Evolutionary conservation across 1,140 invertebrate species (phyloP), one percentile per base, ranked within the genome.

Genomic region (Drosophila burlai): DNA sequence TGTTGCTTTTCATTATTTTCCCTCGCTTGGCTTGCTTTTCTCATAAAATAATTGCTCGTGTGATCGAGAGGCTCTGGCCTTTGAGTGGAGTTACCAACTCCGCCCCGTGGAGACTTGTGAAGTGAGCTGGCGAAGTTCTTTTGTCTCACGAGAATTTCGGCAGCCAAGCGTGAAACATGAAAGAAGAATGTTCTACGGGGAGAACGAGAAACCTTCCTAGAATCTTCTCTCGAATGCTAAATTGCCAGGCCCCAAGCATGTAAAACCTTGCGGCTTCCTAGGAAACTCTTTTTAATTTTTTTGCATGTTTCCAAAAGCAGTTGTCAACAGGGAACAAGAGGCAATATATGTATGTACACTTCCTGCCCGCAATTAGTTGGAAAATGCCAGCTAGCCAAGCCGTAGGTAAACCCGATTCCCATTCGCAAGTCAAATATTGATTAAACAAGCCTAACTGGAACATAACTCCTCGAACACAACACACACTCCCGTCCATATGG

Each of bases 1-100:
- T 21, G 15, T 18, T 36, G 43, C 26, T 58, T 63, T 71, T 47
- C 36, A 49, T 76, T 76, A 81, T 77, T 61, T 75, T 80, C 60
- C 80, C 71, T 54, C 77, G 84, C 76, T 79, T 79, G 66, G 76
- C 47, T 87, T 84, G 81, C 55, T 81, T 90, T 89, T 90, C 84
- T 84, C 84, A 89, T 89, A 84, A 89, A 90, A 90, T 89, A 89
- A 89, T 89, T 89, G 84, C 84, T 83, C 85, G 81, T 89, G 84
- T 89, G 84, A 89, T 89, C 85, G 77, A 72, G 81, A 69, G 79
- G 54, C 80, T 77, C 77, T 89, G 80, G 72, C 76, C 83, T 89
- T 87, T 74, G 80, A 80, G 80, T 78, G 69, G 65, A 83, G 83
- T 81, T 81, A 64, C 58, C 59, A 58, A 16, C 55, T 60, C 57